These are phyloP conservation scores for Channallabes apus DNA, from an alignment of 2,797 vertebrate species.

Conservation along the genomic window DNA sequence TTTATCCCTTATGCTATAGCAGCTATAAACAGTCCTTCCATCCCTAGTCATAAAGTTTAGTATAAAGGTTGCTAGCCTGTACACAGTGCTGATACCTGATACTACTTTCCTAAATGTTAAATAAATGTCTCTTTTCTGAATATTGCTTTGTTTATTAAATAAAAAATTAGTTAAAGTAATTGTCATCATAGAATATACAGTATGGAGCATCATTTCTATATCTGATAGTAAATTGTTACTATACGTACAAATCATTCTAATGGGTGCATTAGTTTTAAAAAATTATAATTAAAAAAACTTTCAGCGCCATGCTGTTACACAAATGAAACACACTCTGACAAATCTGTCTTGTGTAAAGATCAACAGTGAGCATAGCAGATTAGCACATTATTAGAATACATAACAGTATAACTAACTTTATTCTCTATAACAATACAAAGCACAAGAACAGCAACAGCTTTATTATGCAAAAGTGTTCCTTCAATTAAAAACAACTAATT, in stretches of 20 bases:
- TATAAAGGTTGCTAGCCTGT: background rate
- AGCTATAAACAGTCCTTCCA: background rate
- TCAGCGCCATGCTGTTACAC: background rate
- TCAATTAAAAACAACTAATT: too few relatives aligned
- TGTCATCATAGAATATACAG: background rate
- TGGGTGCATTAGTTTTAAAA: background rate
- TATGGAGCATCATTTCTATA: background rate
- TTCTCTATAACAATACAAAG: background rate
- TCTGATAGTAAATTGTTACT: background rate
- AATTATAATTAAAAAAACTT: background rate
- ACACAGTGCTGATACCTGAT: background rate
- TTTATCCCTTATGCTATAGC: background rate
- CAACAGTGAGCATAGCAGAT: conserved; percentile 1
- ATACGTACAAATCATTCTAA: background rate
- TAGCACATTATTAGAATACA: background rate
- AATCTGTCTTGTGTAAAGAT: conserved; percentile 2
- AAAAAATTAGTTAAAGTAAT: too few relatives aligned
- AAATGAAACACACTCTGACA: conserved; percentile 11
- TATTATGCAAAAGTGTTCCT: too few relatives aligned
- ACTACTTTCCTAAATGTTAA: background rate
- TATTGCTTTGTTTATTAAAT: background rate
- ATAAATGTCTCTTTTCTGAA: background rate
- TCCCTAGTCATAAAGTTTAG: background rate
- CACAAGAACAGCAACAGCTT: too few relatives aligned
- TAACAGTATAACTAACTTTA: background rate